Evolutionary conservation across 1,140 invertebrate species (phyloP).

Genomic region (Drosophila parabipectinata): DNA sequence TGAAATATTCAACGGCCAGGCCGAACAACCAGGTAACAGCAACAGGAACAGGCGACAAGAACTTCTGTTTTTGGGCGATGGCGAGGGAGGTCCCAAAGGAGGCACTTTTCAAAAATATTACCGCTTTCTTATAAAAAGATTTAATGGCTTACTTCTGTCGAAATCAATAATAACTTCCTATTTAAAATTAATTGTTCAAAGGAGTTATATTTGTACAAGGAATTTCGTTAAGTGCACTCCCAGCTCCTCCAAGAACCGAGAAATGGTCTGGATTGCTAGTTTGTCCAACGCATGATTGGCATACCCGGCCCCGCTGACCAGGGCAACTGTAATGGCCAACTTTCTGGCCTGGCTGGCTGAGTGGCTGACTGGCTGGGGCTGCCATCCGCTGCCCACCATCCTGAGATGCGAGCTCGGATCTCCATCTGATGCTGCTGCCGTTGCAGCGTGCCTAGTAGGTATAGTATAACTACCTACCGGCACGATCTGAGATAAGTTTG

Average conservation of each 20-base stretch:
- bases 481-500: conserved; percentile 77
- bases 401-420: conserved; percentile 24
- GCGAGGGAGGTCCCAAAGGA: not conserved
- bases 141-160: not conserved
- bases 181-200: no score
- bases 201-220: no score
- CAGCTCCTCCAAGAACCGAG: not conserved
- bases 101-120: not conserved
- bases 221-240: not conserved
- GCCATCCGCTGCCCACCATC: conserved; percentile 24
- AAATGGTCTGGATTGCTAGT: conserved; percentile 22
- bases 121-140: not conserved
- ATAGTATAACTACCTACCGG: conserved; percentile 67
- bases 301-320: conserved; percentile 44
- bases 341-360: not conserved
- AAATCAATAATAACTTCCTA: no score
- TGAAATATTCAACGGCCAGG: conserved; percentile 77
- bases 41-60: conserved; percentile 74
- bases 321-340: conserved; percentile 41
- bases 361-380: not conserved
- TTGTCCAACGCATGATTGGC: conserved; percentile 67
- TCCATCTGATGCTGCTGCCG: conserved; percentile 12
- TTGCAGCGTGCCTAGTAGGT: not conserved
- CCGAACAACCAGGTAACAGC: conserved; percentile 63
- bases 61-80: conserved; percentile 70